phyloP scores from a whole-genome alignment of 2,888 invertebrate species.

The Parasteatoda lunata region DNA sequence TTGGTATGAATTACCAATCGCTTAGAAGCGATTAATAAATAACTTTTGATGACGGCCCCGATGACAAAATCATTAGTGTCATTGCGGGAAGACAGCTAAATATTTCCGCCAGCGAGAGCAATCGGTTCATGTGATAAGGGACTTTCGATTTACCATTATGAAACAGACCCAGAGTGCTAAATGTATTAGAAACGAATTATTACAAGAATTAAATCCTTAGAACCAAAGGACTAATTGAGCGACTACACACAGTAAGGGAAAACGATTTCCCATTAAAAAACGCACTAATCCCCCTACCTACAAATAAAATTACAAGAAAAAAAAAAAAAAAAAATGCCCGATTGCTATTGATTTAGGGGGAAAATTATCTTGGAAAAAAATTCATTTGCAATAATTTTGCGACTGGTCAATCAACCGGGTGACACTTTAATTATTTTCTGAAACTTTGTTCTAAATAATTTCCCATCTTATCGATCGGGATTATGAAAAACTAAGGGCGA shows the following conservation, averaged over 20 bases:
- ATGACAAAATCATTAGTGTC: slow-evolving; percentile 68
- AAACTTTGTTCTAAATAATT: slow-evolving; percentile 51
- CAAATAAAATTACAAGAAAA: slow-evolving; percentile 9
- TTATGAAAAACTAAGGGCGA: neutral
- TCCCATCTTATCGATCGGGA: slow-evolving; percentile 7
- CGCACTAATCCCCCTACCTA: slow-evolving; percentile 48
- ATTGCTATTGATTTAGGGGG: slow-evolving; percentile 42
- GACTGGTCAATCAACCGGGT: slow-evolving; percentile 59
- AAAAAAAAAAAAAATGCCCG: slow-evolving; percentile 34
- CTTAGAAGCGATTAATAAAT: slow-evolving; percentile 67
- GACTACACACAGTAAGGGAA: slow-evolving; percentile 39
- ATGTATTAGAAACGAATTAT: slow-evolving; percentile 69
- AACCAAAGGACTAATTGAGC: slow-evolving; percentile 62
- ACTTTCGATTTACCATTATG: slow-evolving; percentile 68
- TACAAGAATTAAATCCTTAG: slow-evolving; percentile 58
- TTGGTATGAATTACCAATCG: slow-evolving; percentile 67
- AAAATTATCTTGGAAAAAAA: slow-evolving; percentile 45
- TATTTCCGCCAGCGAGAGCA: slow-evolving; percentile 60
- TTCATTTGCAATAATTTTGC: slow-evolving; percentile 63
- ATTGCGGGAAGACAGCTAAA: slow-evolving; percentile 53
- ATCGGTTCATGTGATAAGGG: slow-evolving; percentile 53
- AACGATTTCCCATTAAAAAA: slow-evolving; percentile 66
- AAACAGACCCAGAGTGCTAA: slow-evolving; percentile 43
- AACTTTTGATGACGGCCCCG: slow-evolving; percentile 62
- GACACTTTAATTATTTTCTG: slow-evolving; percentile 58